Base-by-base conservation (phyloP, 2,888 invertebrate genomes). In the Brachyptera putata region DNA sequence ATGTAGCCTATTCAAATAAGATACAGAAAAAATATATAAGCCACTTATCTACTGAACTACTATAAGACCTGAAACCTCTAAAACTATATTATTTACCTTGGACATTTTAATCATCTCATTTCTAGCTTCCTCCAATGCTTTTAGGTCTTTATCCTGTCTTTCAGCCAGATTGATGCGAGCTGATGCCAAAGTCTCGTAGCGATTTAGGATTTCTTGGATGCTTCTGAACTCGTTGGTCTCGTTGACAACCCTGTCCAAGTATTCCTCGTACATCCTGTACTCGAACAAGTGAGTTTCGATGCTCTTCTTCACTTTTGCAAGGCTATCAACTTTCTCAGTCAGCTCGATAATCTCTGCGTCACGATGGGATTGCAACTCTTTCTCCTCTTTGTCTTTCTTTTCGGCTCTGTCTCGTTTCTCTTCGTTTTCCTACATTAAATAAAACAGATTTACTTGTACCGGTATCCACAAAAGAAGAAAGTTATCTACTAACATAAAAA, bases 361-460 rank as follows among this genome's bases (percentile, higher is more conserved):
- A 66, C 79, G 78, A 7, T 77, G 74, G 57, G 74, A 70, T 57
- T 81, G 74, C 1, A 79, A 74, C 21, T 78, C 76, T 1, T 67
- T 70, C 68, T 85, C 84, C 0, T 80, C 81, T 1, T 69, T 70
- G 70, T 84, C 81, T 69, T 83, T 84, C 7, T 77, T 75, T 48
- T 79, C 77, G 0, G 84, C 84, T 7, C 85, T 76, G 57, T 81
- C 80, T 11, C 83, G 79, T 66, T 85, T 85, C 66, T 84, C 83
- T 64, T 80, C 78, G 69, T 85, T 85, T 68, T 85, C 85, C 66
- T 79, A 30, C 30, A 30, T 5, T 5, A 7, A 11, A 11, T 30
- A 30, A 30, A 30, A 5, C 5, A 30, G 30, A 11, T 30, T 30
- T 30, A 7, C 30, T 5, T 30, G 5, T 7, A 7, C 30, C 11